A percentile compares a stretch with the other conserved stretches of the same genome.
Evolutionary conservation across 2,113 vertebrate genomes (phyloP).

Genomic region (Manacus vitellinus): DNA sequence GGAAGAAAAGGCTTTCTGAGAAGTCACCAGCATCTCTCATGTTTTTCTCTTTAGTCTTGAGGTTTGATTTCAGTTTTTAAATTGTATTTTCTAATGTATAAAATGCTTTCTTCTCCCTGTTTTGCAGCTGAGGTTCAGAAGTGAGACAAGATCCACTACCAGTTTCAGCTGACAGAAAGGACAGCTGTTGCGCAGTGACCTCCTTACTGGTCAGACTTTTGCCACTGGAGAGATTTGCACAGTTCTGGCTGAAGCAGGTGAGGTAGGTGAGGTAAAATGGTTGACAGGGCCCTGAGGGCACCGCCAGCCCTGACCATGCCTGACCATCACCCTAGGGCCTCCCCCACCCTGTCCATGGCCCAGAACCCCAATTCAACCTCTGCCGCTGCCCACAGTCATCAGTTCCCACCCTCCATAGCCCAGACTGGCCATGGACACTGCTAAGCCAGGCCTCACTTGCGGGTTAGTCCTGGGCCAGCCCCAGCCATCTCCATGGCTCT

Average conservation of each 20-base stretch:
- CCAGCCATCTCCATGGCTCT: not conserved
- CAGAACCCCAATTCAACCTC: not conserved
- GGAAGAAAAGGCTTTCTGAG: not conserved
- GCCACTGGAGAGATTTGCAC: not conserved
- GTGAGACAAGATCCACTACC: not conserved
- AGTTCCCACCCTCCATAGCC: too few species aligned
- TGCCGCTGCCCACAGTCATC: fast-evolving
- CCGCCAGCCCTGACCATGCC: not conserved
- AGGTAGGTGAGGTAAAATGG: not conserved
- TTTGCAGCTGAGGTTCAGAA: not conserved
- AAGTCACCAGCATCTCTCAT: not conserved
- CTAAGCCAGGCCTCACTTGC: fast-evolving
- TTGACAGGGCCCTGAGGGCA: not conserved
- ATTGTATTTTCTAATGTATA: not conserved
- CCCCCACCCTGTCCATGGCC: fast-evolving
- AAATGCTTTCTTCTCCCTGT: not conserved
- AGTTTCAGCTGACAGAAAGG: not conserved
- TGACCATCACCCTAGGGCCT: too few species aligned
- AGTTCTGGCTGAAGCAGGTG: not conserved
- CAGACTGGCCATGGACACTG: fast-evolving
- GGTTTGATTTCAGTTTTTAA: not conserved
- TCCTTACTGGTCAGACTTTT: not conserved
- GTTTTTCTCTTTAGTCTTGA: not conserved
- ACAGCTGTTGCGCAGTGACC: not conserved
- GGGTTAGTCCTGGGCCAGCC: not conserved